These are phyloP conservation scores for Cairina moschata DNA, from an alignment of 2,113 vertebrate species.

Conservation along the genomic window DNA sequence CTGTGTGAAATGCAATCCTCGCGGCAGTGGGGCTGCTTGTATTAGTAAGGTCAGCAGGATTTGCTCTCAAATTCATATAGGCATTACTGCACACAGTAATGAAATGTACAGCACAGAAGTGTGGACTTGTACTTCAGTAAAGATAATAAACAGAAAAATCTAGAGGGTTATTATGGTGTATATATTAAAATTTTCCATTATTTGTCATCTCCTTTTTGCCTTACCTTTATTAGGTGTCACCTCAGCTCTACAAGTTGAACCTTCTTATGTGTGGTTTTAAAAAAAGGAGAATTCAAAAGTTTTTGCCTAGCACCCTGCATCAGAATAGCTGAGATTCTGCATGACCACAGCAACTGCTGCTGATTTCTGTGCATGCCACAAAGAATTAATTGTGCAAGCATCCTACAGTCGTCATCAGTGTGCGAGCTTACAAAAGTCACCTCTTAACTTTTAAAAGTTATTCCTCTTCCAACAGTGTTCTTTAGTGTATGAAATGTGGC, in stretches of 20 bases:
- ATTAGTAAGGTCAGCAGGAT: slow-evolving; percentile 46
- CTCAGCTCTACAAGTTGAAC: not conserved
- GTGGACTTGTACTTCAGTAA: slow-evolving; percentile 39
- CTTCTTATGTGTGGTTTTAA: not conserved
- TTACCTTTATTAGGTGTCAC: slow-evolving; percentile 61
- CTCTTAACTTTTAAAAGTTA: slow-evolving; percentile 67
- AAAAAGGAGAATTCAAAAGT: slow-evolving; percentile 41
- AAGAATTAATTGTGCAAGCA: slow-evolving; percentile 68
- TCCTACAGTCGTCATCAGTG: slow-evolving; percentile 50
- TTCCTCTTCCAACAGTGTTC: slow-evolving; percentile 62
- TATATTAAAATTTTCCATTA: slow-evolving; percentile 58
- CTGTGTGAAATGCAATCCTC: slow-evolving; percentile 44
- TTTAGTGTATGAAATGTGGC: slow-evolving; percentile 55
- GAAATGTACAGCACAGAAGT: slow-evolving; percentile 41
- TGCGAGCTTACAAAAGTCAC: slow-evolving; percentile 57
- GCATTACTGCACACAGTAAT: slow-evolving; percentile 49
- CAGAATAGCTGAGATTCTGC: slow-evolving; percentile 39
- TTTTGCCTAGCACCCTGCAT: slow-evolving; percentile 5
- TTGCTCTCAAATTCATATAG: slow-evolving; percentile 51
- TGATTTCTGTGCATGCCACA: slow-evolving; percentile 34
- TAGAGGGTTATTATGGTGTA: slow-evolving; percentile 49
- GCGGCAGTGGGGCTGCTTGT: slow-evolving; percentile 23
- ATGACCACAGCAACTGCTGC: not conserved
- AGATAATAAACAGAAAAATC: slow-evolving; percentile 66
- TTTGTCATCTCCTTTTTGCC: slow-evolving; percentile 56